Evolutionary conservation across 2,888 invertebrate genomes (phyloP).

Genomic region (Eledona agricola): DNA sequence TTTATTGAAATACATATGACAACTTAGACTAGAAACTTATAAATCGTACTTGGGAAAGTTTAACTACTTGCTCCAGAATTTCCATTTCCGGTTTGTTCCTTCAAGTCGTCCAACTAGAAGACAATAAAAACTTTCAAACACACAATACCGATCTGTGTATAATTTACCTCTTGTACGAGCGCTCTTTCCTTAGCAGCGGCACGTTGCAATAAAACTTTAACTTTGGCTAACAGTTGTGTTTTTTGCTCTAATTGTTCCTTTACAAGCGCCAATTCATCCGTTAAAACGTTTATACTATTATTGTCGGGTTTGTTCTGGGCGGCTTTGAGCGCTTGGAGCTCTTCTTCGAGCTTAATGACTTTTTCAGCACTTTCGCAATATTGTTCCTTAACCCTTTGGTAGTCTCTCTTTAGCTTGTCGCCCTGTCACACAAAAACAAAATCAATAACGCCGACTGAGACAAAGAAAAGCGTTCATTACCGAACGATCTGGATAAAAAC

Average conservation of each 20-base stretch:
- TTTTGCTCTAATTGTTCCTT: conserved; percentile 69
- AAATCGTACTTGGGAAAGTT: too few relatives aligned
- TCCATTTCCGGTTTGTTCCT: conserved; percentile 9
- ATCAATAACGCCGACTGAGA: conserved; percentile 9
- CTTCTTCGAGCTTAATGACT: conserved; percentile 54
- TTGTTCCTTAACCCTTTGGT: conserved; percentile 56
- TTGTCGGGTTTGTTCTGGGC: conserved; percentile 42
- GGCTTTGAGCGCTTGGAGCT: conserved; percentile 47
- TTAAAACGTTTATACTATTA: conserved; percentile 41
- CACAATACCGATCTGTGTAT: conserved; percentile 10
- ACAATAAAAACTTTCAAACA: conserved; percentile 27
- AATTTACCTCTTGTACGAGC: conserved; percentile 67
- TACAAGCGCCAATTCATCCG: conserved; percentile 64
- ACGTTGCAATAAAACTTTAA: conserved; percentile 70
- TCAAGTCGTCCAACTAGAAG: conserved; percentile 47
- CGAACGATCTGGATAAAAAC: conserved; percentile 49
- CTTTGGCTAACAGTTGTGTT: conserved; percentile 69
- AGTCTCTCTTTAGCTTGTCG: conserved; percentile 56
- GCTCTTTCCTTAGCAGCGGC: conserved; percentile 73
- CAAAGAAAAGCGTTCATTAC: conserved; percentile 40
- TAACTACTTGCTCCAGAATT: conserved; percentile 2
- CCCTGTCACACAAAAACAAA: conserved; percentile 45
- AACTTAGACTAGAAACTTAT: too few relatives aligned
- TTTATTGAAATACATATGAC: too few relatives aligned
- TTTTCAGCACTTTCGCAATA: conserved; percentile 54